A percentile compares a stretch with the other conserved stretches of the same genome.
Evolutionary conservation across 2,888 invertebrate species (phyloP).

Genomic region (Tenthredo notha): DNA sequence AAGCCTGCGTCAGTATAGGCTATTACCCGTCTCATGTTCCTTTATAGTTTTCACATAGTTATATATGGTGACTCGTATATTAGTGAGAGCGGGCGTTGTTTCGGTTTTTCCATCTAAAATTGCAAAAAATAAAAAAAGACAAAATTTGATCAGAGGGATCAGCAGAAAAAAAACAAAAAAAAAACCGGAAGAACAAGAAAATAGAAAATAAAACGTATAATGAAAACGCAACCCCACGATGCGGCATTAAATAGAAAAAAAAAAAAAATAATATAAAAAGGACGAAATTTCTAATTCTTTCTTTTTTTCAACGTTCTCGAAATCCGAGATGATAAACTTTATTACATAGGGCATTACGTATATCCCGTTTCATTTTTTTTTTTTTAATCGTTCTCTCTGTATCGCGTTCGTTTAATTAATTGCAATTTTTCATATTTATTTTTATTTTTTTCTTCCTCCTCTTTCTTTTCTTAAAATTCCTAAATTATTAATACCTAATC

Average conservation of each 20-base stretch:
- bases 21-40: slow-evolving; percentile 7
- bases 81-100: not conserved
- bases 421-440: too few species aligned
- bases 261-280: too few species aligned
- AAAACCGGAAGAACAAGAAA: not conserved
- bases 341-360: too few species aligned
- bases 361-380: too few species aligned
- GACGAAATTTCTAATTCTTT: too few species aligned
- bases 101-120: not conserved
- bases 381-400: too few species aligned
- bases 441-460: too few species aligned
- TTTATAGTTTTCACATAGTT: slow-evolving; percentile 21
- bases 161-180: not conserved
- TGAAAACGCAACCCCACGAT: not conserved
- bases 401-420: too few species aligned
- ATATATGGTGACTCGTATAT: not conserved
- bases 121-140: not conserved
- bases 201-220: not conserved
- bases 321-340: too few species aligned
- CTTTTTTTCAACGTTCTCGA: too few species aligned
- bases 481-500: too few species aligned
- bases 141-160: not conserved
- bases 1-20: not conserved
- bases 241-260: not conserved
- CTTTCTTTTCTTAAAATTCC: too few species aligned